phyloP scores from a whole-genome alignment of 2,888 invertebrate species.

The Nymphalis urticae region DNA sequence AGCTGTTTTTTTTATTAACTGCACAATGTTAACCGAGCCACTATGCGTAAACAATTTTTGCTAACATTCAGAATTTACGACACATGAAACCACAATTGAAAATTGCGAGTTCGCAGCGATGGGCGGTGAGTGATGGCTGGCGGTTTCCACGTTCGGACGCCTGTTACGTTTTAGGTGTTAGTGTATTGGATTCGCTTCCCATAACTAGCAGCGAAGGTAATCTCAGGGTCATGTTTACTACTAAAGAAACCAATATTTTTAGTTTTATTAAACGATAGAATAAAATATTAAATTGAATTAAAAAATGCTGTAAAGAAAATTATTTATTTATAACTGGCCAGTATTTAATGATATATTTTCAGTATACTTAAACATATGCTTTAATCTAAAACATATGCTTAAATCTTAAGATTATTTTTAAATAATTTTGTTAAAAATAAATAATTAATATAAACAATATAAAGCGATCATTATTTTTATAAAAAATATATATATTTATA shows the following conservation, averaged over 20 bases:
- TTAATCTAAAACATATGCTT: too few relatives aligned
- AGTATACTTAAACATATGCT: too few relatives aligned
- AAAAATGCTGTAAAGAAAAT: not conserved
- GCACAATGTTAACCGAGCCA: constrained; percentile 56
- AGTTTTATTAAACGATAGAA: not conserved
- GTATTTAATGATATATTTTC: too few relatives aligned
- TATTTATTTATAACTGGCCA: too few relatives aligned
- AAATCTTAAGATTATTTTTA: too few relatives aligned
- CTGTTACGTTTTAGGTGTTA: constrained; percentile 18
- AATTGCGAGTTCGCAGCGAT: constrained; percentile 38
- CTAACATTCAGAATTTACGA: constrained; percentile 58
- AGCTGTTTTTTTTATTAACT: constrained; percentile 61
- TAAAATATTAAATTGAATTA: not conserved
- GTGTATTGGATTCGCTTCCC: not conserved
- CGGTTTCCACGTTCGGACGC: constrained; percentile 37
- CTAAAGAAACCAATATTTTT: not conserved
- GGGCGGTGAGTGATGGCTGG: constrained; percentile 41
- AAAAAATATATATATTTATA: not conserved
- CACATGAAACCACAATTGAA: constrained; percentile 42
- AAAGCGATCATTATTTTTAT: too few relatives aligned
- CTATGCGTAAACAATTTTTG: constrained; percentile 60
- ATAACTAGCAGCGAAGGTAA: not conserved
- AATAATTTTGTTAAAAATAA: too few relatives aligned
- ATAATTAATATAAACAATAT: too few relatives aligned
- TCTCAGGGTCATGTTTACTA: constrained; percentile 5